Evolutionary conservation across 2,113 vertebrate genomes (phyloP), one percentile per base, ranked within the genome.

Genomic region (Zosterops lateralis): DNA sequence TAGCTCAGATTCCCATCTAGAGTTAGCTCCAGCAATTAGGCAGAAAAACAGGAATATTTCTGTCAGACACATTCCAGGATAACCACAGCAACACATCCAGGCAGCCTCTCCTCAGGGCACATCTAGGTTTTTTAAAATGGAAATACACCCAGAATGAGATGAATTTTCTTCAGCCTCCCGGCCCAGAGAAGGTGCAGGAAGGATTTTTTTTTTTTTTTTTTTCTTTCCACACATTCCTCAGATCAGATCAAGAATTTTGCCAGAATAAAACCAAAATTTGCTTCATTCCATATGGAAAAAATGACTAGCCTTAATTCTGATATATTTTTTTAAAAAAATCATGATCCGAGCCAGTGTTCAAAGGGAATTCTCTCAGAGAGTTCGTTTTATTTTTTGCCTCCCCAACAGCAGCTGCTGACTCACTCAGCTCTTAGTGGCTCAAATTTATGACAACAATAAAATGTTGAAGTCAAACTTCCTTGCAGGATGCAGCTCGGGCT

Each of bases 361-460:
- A 64, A 72, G 20, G 12, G 80, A 71, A 42, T 26, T 20, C 32
- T 71, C 72, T 76, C 48, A 6, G 48, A 38, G 25, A 25, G 42
- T 9, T 67, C 9, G 4, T 79, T 10, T 67, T 13, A 5, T 79
- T 38, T n/a, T 12, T 84, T 34, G 0, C 42, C 45, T 65, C n/a
- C 26, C 70, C n/a, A 60, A 7, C 6, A 61, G 31, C 36, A 77
- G 24, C 32, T 70, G 56, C 83, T 77, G 50, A 53, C 53, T 62
- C 28, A 9, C 62, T 47, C n/a, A 53, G 24, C 40, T 38, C 71
- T 50, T 12, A 42, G 42, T 3, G 77, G 51, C 36, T 86, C 29
- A 44, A 89, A 91, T 89, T 94, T 68, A 53, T 61, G 32, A 28
- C 34, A 75, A 34, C 38, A 90, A 94, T 84, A 72, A 96, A 94